Percentiles rank a stretch among this genome's conserved stretches.
These are phyloP conservation scores for Labeo catla DNA, from an alignment of 2,113 vertebrate genomes.

Conservation along the genomic window DNA sequence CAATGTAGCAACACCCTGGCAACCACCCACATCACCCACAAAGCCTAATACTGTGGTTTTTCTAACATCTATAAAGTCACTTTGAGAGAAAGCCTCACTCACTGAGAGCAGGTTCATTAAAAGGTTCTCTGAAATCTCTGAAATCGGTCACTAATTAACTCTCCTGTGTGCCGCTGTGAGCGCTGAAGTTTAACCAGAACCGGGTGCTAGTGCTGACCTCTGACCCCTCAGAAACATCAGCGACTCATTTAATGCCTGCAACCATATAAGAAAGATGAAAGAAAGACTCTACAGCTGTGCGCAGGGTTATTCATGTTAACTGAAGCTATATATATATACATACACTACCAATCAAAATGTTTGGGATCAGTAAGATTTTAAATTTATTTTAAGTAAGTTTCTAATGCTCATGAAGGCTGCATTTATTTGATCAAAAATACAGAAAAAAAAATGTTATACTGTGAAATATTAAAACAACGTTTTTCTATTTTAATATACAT, in stretches of 20 bases:
- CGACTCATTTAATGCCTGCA: neutral
- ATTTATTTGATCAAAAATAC: too few relatives aligned
- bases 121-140: neutral
- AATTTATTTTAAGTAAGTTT: too few relatives aligned
- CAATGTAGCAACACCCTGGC: neutral
- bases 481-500: too few relatives aligned
- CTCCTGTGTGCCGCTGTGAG: neutral
- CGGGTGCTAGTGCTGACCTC: neutral
- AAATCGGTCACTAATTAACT: conserved; percentile 30
- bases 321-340: neutral
- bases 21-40: neutral
- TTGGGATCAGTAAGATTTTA: too few relatives aligned
- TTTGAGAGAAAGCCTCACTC: neutral
- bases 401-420: too few relatives aligned
- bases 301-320: neutral
- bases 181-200: conserved; percentile 48
- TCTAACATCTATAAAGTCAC: too few relatives aligned
- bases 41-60: too few relatives aligned
- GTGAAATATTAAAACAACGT: too few relatives aligned
- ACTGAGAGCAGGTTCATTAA: neutral
- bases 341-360: too few relatives aligned
- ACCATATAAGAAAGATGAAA: too few relatives aligned
- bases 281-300: neutral
- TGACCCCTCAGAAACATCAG: neutral
- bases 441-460: too few relatives aligned